These are phyloP conservation scores for Tangara arthus DNA, from an alignment of 2,797 vertebrate species.

Conservation along the genomic window DNA sequence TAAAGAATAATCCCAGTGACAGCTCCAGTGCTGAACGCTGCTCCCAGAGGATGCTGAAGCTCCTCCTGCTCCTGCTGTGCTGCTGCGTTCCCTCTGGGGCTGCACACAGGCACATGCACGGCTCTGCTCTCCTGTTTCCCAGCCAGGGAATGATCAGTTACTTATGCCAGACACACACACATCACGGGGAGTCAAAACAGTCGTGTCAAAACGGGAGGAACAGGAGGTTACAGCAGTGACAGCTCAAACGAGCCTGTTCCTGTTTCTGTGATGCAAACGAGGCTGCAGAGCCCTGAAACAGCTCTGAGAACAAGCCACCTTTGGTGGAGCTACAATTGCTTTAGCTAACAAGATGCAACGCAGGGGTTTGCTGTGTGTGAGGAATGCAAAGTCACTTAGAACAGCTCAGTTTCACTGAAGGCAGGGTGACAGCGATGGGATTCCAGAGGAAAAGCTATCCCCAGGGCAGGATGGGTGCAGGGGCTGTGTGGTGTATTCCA, in stretches of 20 bases:
- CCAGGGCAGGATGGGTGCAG: background rate
- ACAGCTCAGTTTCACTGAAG: background rate
- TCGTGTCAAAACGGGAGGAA: background rate
- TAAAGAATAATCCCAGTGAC: background rate
- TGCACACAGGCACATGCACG: accelerated
- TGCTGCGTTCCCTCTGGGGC: background rate
- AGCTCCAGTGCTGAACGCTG: background rate
- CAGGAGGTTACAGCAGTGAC: background rate
- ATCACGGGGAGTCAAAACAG: background rate
- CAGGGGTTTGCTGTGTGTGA: background rate
- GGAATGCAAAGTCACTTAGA: background rate
- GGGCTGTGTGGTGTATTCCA: background rate
- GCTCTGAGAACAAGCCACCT: background rate
- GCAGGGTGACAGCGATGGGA: accelerated
- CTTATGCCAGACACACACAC: background rate
- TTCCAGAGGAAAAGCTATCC: background rate
- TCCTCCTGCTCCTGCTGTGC: background rate
- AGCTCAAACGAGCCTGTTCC: background rate
- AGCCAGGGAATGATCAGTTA: background rate
- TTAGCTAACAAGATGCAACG: background rate
- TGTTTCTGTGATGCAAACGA: background rate
- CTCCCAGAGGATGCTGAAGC: background rate
- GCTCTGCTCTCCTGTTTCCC: background rate
- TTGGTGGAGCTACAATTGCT: background rate
- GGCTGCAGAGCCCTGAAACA: background rate